phyloP scores from a whole-genome alignment of 2,888 invertebrate genomes.

The Pseudanteris insignis region DNA sequence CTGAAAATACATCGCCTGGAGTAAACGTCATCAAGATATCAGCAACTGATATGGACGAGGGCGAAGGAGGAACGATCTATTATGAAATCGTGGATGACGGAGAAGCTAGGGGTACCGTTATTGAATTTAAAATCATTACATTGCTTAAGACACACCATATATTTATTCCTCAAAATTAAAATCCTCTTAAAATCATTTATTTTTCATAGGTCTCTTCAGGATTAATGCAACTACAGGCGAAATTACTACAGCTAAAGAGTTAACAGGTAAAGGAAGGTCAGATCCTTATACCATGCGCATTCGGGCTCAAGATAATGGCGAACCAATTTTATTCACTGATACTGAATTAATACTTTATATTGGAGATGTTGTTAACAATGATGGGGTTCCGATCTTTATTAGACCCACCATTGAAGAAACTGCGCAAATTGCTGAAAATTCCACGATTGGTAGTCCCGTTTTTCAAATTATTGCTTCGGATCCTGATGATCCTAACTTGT shows the following conservation, averaged over 20 bases:
- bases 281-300: constrained; percentile 77
- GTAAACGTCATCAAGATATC: constrained; percentile 75
- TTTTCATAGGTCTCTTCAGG: constrained; percentile 71
- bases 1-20: constrained; percentile 77
- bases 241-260: constrained; percentile 72
- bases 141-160: too few relatives aligned
- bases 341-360: constrained; percentile 75
- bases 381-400: constrained; percentile 80
- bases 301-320: constrained; percentile 77
- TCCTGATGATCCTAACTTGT: constrained; percentile 80
- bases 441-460: constrained; percentile 77
- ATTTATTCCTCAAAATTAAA: too few relatives aligned
- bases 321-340: constrained; percentile 71
- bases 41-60: constrained; percentile 82
- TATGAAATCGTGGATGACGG: constrained; percentile 80
- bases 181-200: too few relatives aligned
- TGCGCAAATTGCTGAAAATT: constrained; percentile 79
- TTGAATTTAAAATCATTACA: too few relatives aligned
- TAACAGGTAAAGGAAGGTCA: constrained; percentile 80
- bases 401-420: constrained; percentile 76
- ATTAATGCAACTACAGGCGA: constrained; percentile 76
- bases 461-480: constrained; percentile 81
- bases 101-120: constrained; percentile 75
- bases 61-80: constrained; percentile 75
- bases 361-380: constrained; percentile 83